Evolutionary conservation across 2,797 vertebrate genomes (phyloP), one percentile per base, ranked within the genome.

Genomic region (Cyprinella venusta): DNA sequence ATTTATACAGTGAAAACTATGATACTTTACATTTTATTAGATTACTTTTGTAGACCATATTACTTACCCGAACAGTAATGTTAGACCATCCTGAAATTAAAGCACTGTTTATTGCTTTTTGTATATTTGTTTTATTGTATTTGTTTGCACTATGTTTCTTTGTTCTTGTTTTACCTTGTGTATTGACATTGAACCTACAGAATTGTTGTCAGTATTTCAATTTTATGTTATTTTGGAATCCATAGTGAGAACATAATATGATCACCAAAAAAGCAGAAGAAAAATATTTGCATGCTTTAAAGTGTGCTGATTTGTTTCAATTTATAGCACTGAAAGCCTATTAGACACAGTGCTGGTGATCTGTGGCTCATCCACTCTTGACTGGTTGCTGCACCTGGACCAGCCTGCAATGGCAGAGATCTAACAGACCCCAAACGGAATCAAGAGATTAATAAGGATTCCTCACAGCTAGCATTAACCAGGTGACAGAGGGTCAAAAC

Each of bases 371-470:
- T 54, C 56, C 40, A 81, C 69, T 52, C 30, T 50, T 42, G 48
- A 76, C 18, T 76, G 50, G 36, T 68, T 68, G 12, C 63, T 76
- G 48, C 36, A 76, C 71, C 48, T 56, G 48, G 61, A 82, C 48
- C n/a, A 56, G 64, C 24, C 56, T n/a, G 19, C 24, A 33, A 30
- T 30, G 38, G n/a, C 67, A 36, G 26, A 72, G n/a, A 56, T 59
- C 19, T 56, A n/a, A 82, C 2, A 56, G 48, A 56, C 36, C 36
- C 72, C 72, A 76, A 82, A 68, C 9, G 24, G 45, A 65, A 82
- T 56, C 48, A 82, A 40, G 24, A 56, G 72, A 76, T 82, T 68
- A 76, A 82, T 45, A 68, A 59, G 63, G 63, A 76, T 76, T 82
- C 50, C 63, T 68, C 19, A 30, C 45, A 36, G 68, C 79, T 33